Evolutionary conservation across 2,113 vertebrate species (phyloP).

Genomic region (Oplegnathus fasciatus): DNA sequence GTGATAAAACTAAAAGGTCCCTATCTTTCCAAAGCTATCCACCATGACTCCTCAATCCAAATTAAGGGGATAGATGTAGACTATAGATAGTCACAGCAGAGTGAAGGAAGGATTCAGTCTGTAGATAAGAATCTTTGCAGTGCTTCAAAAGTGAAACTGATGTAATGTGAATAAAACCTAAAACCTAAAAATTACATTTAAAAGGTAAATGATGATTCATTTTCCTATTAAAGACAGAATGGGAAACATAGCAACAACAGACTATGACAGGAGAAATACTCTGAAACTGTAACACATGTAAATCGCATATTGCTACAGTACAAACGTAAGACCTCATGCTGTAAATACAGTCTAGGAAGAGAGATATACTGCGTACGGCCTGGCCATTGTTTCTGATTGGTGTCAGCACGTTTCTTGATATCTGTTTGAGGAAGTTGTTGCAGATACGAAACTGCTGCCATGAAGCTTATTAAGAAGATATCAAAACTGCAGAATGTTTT

Average conservation of each 20-base stretch:
- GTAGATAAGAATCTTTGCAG: neutral
- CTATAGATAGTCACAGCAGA: slow-evolving; percentile 26
- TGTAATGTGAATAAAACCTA: neutral
- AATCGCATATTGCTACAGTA: neutral
- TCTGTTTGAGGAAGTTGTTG: neutral
- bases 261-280: neutral
- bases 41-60: neutral
- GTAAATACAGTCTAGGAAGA: neutral
- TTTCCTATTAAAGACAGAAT: neutral
- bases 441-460: neutral
- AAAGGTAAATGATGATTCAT: neutral
- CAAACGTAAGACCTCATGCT: neutral
- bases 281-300: neutral
- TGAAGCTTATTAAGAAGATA: neutral
- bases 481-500: neutral
- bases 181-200: neutral
- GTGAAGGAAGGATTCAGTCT: neutral
- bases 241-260: neutral
- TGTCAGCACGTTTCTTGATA: neutral
- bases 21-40: neutral
- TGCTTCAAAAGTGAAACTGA: neutral
- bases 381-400: neutral
- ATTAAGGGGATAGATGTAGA: slow-evolving; percentile 14
- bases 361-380: neutral
- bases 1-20: slow-evolving; percentile 12